Base-by-base conservation (phyloP, 53 echinoderm and acorn worm genomes). In the Mesocentrotus franciscanus region DNA sequence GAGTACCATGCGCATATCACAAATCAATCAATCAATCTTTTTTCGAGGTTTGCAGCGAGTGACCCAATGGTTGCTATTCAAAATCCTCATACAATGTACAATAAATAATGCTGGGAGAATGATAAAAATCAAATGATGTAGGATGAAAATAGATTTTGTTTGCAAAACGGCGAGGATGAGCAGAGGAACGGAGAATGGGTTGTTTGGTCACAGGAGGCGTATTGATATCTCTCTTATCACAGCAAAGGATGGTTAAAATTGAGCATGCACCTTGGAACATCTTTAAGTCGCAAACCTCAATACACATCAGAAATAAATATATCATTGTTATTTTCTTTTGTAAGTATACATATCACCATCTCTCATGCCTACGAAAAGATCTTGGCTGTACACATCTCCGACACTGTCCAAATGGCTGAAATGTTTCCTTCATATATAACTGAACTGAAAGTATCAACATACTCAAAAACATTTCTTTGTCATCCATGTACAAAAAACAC, bases 81-180 rank as follows among this genome's bases (percentile, higher is more conserved):
- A 87, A 58, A 58, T 59, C 87, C 87, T 87, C 58, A n/a, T 10
- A 87, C 57, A 87, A 87, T 87, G 87, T 87, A 58, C 87, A 87
- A 87, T 87, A 87, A 87, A 87, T 87, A 87, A 87, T 87, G 87
- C 87, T 87, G 87, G 87, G 29, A 58, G 8, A 58, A 8, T 58
- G 87, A 56, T 87, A 18, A 27, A 55, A 59, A 87, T 58, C 87
- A 27, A 59, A 87, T 29, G 87, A 87, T 87, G 26, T 22, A 87
- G 57, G 58, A 58, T 24, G 24, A 87, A 87, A 87, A 87, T 58
- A n/a, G 57, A 57, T 55, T 81, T 29, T 10, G 11, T 57, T 26
- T 26, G 81, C 81, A 36, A 32, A 56, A 33, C 14, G 18, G 10
- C 11, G 20, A 36, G 79, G 36, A 79, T 79, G 20, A 36, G 81